These are phyloP conservation scores for Cephus pygmeus DNA, from an alignment of 2,888 invertebrate genomes.

Conservation along the genomic window DNA sequence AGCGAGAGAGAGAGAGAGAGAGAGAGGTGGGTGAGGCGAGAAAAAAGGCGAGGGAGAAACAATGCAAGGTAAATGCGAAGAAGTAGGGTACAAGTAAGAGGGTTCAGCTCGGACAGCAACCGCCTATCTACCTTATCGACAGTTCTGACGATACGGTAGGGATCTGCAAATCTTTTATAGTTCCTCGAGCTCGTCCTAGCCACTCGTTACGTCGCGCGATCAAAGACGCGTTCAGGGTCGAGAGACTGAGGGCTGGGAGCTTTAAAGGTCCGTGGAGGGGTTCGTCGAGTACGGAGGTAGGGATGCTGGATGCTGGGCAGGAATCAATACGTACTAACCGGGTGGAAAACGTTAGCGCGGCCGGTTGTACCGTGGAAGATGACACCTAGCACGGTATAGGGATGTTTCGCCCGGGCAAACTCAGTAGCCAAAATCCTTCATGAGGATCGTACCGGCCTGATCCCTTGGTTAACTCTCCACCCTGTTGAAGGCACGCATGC, in stretches of 20 bases:
- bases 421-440: background rate
- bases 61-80: background rate
- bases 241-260: background rate
- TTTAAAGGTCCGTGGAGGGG: background rate
- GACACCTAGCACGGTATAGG: background rate
- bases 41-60: background rate
- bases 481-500: background rate
- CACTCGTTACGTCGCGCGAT: background rate
- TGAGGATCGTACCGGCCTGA: background rate
- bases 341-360: conserved; percentile 35
- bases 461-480: background rate
- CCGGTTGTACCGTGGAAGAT: background rate
- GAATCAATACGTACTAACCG: conserved; percentile 52
- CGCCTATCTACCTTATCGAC: background rate
- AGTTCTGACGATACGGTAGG: background rate
- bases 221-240: background rate
- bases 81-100: background rate
- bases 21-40: too few species aligned
- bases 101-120: background rate
- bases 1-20: too few species aligned
- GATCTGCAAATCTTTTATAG: background rate
- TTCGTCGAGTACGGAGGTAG: conserved; percentile 1
- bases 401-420: background rate
- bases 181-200: background rate
- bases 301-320: conserved; percentile 27